Base-by-base conservation (phyloP, 1,140 invertebrate species). In the Ostrea denselamellosa region DNA sequence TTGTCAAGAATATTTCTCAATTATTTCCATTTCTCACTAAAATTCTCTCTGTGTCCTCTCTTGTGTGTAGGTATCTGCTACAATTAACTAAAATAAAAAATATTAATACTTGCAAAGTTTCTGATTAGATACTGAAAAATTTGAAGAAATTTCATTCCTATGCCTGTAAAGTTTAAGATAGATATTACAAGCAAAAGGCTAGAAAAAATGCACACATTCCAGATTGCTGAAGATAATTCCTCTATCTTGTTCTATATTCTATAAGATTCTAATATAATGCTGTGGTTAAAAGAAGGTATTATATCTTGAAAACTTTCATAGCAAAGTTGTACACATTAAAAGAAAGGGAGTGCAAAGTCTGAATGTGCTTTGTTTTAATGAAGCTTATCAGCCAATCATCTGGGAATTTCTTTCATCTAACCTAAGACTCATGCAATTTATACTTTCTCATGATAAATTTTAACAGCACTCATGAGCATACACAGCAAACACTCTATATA, bases 81-180 rank as follows among this genome's bases (percentile, higher is more conserved):
- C 17, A 62, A 62, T 62, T 17, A 62, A 19, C 17, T 62, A 62
- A 62, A 62, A 62, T 17, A 62, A 4, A 44, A 62, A 62, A 62
- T 62, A 62, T 62, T 62, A 62, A n/a, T 62, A 62, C 19, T 62
- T 62, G 56, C 17, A 62, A 62, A 62, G n/a, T 62, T 62, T n/a
- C 17, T 62, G 56, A 62, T 62, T 62, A 17, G 1, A 44, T 44
- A 44, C 17, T n/a, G 17, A 62, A 62, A 19, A 19, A 19, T 17
- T 62, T 62, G n/a, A n/a, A 19, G 17, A 19, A 19, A 0, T n/a
- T 8, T 19, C 17, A 19, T 19, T 62, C n/a, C 14, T 62, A 2
- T 7, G n/a, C 56, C 56, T 62, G 56, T 17, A 62, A 2, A 56
- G 19, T 62, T 19, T 19, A 19, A 62, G 1, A n/a, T 62, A 62